Evolutionary conservation across 1,140 invertebrate genomes (phyloP).

Genomic region (Coptotermes formosanus): DNA sequence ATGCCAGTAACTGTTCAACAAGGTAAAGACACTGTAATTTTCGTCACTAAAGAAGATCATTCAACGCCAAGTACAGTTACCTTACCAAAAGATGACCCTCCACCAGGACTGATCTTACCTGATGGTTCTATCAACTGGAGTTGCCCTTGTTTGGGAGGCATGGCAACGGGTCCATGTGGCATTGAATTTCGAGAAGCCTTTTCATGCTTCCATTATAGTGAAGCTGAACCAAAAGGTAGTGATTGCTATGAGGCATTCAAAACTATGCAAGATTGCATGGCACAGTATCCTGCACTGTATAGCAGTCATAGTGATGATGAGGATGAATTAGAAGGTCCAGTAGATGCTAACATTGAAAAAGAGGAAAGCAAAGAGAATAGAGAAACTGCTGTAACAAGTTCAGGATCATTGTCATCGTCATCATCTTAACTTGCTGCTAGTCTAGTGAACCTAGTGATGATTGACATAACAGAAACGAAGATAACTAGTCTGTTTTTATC

Average conservation of each 20-base stretch:
- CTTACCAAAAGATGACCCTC: constrained; percentile 69
- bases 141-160: constrained; percentile 93
- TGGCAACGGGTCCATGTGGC: constrained; percentile 94
- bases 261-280: constrained; percentile 91
- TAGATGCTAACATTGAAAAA: not conserved
- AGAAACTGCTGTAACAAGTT: not conserved
- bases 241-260: constrained; percentile 90
- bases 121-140: constrained; percentile 96
- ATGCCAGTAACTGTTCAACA: constrained; percentile 51
- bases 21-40: constrained; percentile 83
- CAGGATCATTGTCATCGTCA: not conserved
- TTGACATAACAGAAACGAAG: not conserved
- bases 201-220: constrained; percentile 89
- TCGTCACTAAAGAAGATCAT: constrained; percentile 79
- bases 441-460: not conserved
- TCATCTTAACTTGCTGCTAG: not conserved
- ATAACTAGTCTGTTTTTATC: not conserved
- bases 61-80: constrained; percentile 66
- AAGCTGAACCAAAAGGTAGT: constrained; percentile 74
- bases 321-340: constrained; percentile 15
- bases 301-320: constrained; percentile 53
- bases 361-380: not conserved
- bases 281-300: constrained; percentile 84
- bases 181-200: constrained; percentile 90
- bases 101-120: constrained; percentile 76